Conservation (phyloP, 1,140 invertebrate genomes). For the Heterodera schachtii region DNA sequence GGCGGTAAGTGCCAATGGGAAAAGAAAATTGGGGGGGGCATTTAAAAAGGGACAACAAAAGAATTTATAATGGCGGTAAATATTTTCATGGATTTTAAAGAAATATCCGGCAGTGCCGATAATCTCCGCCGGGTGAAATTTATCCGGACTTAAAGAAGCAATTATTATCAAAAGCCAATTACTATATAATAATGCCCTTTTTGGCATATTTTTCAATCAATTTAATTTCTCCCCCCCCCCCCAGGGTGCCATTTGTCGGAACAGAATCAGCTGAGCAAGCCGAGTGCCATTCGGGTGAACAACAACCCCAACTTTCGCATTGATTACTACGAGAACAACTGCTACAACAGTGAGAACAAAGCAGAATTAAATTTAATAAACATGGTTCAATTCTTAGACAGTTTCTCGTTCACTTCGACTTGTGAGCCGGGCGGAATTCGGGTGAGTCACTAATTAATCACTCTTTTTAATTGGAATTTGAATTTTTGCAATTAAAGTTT, state of each 20-base stretch:
- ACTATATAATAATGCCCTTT: no score
- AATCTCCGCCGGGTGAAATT: no score
- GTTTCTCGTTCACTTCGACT: conserved; percentile 57
- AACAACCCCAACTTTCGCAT: conserved; percentile 65
- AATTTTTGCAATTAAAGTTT: background rate
- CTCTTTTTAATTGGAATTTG: conserved; percentile 33
- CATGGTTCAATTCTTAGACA: conserved; percentile 48
- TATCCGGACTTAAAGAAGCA: no score
- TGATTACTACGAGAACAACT: conserved; percentile 66
- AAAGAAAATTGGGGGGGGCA: background rate
- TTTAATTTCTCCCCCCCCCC: no score
- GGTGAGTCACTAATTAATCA: conserved; percentile 26
- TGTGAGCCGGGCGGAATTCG: conserved; percentile 58
- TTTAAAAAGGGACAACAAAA: no score
- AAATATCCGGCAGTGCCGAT: no score
- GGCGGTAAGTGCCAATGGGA: conserved; percentile 42
- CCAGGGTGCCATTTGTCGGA: conserved; percentile 56
- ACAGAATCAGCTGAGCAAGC: conserved; percentile 64
- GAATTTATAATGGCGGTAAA: no score
- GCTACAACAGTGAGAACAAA: conserved; percentile 56
- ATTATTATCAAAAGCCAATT: no score
- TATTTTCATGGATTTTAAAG: no score
- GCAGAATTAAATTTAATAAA: conserved; percentile 16
- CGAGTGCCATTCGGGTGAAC: conserved; percentile 57
- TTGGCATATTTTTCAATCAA: no score